Evolutionary conservation across 2,113 vertebrate genomes (phyloP), one percentile per base, ranked within the genome.

Genomic region (Machaerirhynchus nigripectus): DNA sequence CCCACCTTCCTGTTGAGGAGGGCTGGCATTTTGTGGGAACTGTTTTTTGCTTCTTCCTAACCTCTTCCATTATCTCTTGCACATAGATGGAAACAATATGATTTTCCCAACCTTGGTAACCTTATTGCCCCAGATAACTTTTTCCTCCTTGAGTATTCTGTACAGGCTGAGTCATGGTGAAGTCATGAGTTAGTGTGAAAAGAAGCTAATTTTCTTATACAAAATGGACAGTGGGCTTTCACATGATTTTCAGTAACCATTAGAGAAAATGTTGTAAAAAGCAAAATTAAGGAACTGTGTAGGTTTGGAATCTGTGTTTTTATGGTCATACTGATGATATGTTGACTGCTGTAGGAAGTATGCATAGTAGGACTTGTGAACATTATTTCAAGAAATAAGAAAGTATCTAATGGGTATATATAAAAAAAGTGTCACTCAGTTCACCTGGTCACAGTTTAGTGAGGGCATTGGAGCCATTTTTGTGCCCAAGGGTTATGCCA

Each of bases 1-100:
- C 7, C 39, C 39, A 28, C 8, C 12, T 13, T 67, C 10, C 24
- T 73, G 21, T 44, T 76, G 37, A 65, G 42, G 23, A 77, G 11
- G 16, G 6, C 59, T 91, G 79, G 20, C 31, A 76, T 97, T 97
- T 97, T 95, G 70, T 94, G 6, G 21, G 65, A 92, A 61, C 28
- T 78, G 9, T 84, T 96, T 96, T 81, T 73, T 78, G 27, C 55
- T 94, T 96, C 70, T n/a, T 60, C 23, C 53, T 96, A 77, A 71
- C 92, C 14, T 90, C 53, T 95, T 92, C 23, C 35, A 37, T 95
- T 86, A 68, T 76, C 28, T 59, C 30, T 74, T 93, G 30, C 52
- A 71, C 52, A 21, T 90, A 78, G 53, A 90, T 92, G 77, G 65
- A 88, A 90, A 68, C 10, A 65, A 17, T 47, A 81, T 79, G 42